A percentile compares a stretch with the other conserved stretches of the same genome.
Conservation (phyloP, 2,113 vertebrate genomes). For the Alces alces region DNA sequence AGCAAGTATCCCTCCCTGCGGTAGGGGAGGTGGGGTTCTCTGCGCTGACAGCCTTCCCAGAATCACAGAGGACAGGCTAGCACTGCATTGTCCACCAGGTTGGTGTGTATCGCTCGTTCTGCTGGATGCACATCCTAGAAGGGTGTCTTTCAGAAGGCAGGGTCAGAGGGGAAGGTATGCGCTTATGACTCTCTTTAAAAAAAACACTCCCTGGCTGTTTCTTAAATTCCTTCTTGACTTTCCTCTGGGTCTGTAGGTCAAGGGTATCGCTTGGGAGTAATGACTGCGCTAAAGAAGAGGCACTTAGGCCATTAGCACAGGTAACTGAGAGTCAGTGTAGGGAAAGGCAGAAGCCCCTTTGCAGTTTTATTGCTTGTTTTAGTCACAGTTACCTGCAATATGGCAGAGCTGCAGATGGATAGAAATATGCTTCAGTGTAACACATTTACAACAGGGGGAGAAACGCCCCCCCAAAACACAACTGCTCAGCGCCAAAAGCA, state of each 20-base stretch:
- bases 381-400: constrained; percentile 51
- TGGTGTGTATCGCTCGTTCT: not conserved
- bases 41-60: not conserved
- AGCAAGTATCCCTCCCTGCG: not conserved
- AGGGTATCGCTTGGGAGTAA: not conserved
- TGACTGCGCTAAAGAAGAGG: not conserved
- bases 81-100: not conserved
- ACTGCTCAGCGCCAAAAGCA: constrained; percentile 44
- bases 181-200: not conserved
- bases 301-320: not conserved
- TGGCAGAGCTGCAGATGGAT: constrained; percentile 54
- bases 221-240: not conserved
- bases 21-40: not conserved
- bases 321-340: not conserved
- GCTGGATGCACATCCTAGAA: not conserved
- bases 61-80: not conserved
- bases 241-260: not conserved
- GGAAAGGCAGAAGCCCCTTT: not conserved
- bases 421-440: constrained; percentile 64
- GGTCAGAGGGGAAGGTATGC: not conserved
- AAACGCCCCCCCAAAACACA: constrained; percentile 8
- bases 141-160: not conserved
- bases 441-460: constrained; percentile 38
- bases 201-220: not conserved
- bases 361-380: constrained; percentile 50